Evolutionary conservation across 35 echinoderm and acorn worm species (phyloP), one percentile per base, ranked within the genome.

Genomic region (Acanthaster planci): DNA sequence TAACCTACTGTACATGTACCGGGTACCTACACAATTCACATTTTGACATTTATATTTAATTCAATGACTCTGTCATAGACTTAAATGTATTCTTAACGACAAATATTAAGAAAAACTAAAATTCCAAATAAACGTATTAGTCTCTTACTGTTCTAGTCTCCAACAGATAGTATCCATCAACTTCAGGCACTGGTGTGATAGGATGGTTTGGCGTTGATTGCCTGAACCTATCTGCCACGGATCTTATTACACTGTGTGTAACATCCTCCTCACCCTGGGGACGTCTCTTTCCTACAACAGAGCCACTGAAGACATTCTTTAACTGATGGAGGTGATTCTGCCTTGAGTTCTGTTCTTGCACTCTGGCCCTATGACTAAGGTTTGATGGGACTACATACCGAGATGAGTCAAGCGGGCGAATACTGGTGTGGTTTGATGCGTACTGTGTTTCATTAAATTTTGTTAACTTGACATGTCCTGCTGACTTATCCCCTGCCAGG

Each of bases 141-240:
- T 0, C 22, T 84, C 84, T 85, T 95, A 95, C 93, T 75, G 38
- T 91, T 88, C 93, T 95, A 39, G 93, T 95, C 84, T 95, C 93
- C 16, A 95, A 81, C 21, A 90, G 81, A 76, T 95, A 95, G 52
- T 95, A 95, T 51, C 93, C 93, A 68, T 95, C 89, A 42, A 82
- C 90, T 72, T 95, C 89, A 19, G 77, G 79, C 26, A 77, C 82
- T 51, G 68, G 53, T 10, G 87, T 77, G 27, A 36, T 14, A n/a
- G 59, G 35, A 35, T 21, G 67, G 35, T 77, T 40, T 88, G 56
- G 37, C 10, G 14, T 37, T 9, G 56, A n/a, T 1, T 51, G 55
- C 23, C 56, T 83, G 2, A 40, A 51, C 53, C 51, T 83, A 36
- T 83, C 81, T 1, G 81, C 81, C 17, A 38, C 52, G 31, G 53